A percentile compares a stretch with the other conserved stretches of the same genome.
Evolutionary conservation across 2,797 vertebrate genomes (phyloP).

Genomic region (Enteromius mattozi): DNA sequence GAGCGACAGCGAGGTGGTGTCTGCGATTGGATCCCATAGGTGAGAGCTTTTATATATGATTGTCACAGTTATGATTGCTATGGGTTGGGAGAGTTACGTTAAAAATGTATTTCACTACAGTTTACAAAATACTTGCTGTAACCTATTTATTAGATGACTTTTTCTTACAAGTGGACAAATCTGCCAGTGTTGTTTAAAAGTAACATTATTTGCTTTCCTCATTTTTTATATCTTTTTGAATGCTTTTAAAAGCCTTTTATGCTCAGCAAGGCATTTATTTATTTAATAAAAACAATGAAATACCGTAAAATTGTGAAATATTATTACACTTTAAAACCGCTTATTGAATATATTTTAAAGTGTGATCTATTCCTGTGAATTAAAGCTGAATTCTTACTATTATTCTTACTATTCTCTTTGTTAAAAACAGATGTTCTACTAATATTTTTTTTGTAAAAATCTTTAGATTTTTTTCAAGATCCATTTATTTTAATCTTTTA

Average conservation of each 20-base stretch:
- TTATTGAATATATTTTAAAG: neutral
- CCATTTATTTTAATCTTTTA: neutral
- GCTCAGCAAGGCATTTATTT: neutral
- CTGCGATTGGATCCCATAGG: slow-evolving; percentile 72
- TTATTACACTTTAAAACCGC: neutral
- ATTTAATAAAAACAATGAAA: neutral
- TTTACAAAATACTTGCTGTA: neutral
- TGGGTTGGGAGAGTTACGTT: neutral
- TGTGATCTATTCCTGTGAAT: neutral
- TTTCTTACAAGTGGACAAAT: neutral
- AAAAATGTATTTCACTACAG: neutral
- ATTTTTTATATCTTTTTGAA: too few relatives aligned
- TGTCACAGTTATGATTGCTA: neutral
- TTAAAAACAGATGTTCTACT: neutral
- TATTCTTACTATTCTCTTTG: too few relatives aligned
- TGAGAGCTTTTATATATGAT: slow-evolving; percentile 43
- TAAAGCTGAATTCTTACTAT: neutral
- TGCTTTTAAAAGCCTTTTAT: too few relatives aligned
- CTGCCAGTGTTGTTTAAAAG: neutral
- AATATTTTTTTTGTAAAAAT: neutral
- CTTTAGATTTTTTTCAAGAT: neutral
- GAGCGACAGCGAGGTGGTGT: slow-evolving; percentile 75
- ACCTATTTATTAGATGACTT: neutral
- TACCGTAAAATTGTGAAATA: neutral
- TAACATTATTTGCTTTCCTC: neutral